phyloP scores from a whole-genome alignment of 2,797 vertebrate species.

The Synaphobranchus kaupii region DNA sequence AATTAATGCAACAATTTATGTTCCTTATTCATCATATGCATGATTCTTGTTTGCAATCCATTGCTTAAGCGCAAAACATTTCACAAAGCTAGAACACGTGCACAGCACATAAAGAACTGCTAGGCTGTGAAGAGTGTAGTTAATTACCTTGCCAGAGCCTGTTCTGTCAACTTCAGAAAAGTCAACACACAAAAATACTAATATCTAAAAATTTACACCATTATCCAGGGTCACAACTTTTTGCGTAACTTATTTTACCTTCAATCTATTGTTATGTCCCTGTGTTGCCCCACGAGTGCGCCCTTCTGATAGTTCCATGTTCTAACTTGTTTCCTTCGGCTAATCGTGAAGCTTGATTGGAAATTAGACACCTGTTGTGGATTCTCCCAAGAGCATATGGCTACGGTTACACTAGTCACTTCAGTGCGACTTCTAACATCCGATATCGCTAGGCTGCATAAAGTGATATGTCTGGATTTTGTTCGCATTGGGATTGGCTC shows the following conservation, averaged over 20 bases:
- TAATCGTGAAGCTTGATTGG: no score
- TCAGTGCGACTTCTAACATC: no score
- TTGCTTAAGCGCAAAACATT: background rate
- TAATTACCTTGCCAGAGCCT: background rate
- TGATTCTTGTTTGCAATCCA: background rate
- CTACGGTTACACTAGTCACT: no score
- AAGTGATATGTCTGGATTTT: no score
- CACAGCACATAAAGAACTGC: background rate
- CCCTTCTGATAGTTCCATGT: no score
- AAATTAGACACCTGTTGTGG: no score
- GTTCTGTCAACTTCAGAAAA: background rate
- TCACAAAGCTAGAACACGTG: background rate
- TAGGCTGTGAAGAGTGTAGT: background rate
- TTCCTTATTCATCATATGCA: background rate
- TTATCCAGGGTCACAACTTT: background rate
- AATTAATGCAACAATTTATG: no score
- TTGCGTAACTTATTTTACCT: background rate
- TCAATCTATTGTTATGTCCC: background rate
- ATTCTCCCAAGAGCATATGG: no score
- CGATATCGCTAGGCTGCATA: no score
- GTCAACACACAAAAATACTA: background rate
- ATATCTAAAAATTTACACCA: background rate
- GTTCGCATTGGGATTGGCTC: no score
- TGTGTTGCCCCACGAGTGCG: no score
- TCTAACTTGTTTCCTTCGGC: no score